These are phyloP conservation scores for Thamnaconus septentrionalis DNA, from an alignment of 2,113 vertebrate genomes.

Conservation along the genomic window DNA sequence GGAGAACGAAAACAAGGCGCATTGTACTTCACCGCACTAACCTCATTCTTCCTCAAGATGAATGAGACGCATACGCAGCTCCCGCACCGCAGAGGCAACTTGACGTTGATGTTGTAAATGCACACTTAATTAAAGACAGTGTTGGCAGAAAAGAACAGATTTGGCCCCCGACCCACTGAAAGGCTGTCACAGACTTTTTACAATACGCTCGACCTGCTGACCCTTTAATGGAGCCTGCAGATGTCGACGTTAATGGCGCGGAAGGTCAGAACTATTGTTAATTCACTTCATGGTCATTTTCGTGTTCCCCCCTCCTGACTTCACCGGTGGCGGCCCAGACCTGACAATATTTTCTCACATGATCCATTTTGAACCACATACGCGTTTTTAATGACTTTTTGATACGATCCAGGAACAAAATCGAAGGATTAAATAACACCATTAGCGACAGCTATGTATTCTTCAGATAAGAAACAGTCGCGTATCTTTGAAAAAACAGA, in stretches of 20 bases:
- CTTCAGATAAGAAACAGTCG: too few species aligned
- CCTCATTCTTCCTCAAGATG: too few species aligned
- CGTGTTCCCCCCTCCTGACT: not conserved
- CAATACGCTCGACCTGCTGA: constrained; percentile 1
- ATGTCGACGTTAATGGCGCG: constrained; percentile 1
- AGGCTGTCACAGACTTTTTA: not conserved
- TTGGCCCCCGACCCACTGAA: not conserved
- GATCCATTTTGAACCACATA: constrained; percentile 5
- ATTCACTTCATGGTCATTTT: constrained; percentile 12
- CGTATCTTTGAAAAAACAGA: not conserved
- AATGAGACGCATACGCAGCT: too few species aligned
- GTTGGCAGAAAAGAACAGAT: too few species aligned
- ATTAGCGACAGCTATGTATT: too few species aligned
- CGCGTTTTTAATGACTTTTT: constrained; percentile 25
- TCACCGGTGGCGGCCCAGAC: not conserved
- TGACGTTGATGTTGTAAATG: too few species aligned
- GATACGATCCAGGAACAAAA: too few species aligned
- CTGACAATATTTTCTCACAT: constrained; percentile 45
- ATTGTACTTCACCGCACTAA: too few species aligned
- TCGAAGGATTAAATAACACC: too few species aligned
- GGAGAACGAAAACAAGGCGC: too few species aligned
- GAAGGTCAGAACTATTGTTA: not conserved
- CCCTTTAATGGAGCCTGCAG: constrained; percentile 13
- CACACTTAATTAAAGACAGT: too few species aligned
- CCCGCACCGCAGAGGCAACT: too few species aligned